These are phyloP conservation scores for Choloepus hoffmanni DNA, from an alignment of 2,113 vertebrate genomes.

Conservation along the genomic window DNA sequence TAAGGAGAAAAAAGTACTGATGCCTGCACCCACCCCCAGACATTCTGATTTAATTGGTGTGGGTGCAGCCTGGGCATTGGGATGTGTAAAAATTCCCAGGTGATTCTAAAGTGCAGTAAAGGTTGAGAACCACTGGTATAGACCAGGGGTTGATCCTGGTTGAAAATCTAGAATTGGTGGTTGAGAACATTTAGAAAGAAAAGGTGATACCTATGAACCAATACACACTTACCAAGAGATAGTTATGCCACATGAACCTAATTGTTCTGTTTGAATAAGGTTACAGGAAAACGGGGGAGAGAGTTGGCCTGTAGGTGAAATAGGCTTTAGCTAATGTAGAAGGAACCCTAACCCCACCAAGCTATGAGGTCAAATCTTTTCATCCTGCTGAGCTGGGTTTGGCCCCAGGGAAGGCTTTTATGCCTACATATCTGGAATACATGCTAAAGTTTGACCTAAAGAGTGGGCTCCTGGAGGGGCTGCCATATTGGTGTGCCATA, in stretches of 20 bases:
- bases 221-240: neutral
- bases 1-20: neutral
- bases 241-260: neutral
- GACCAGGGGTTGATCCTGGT: neutral
- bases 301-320: neutral
- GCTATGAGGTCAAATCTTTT: neutral
- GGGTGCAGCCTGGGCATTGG: fast-evolving
- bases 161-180: neutral
- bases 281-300: neutral
- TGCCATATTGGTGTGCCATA: fast-evolving
- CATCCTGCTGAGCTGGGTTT: neutral
- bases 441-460: neutral
- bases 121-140: neutral
- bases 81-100: neutral
- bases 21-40: too few species aligned
- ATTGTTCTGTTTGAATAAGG: neutral
- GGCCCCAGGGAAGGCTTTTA: neutral
- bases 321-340: neutral
- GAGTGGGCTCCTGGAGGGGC: neutral
- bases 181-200: conserved; percentile 37
- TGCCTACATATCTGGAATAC: neutral
- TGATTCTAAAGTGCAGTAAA: neutral
- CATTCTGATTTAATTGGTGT: neutral
- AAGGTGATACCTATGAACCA: neutral
- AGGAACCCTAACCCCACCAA: neutral